Evolutionary conservation across 2,797 vertebrate genomes (phyloP).

Genomic region (Stomatorhinus walkeri): DNA sequence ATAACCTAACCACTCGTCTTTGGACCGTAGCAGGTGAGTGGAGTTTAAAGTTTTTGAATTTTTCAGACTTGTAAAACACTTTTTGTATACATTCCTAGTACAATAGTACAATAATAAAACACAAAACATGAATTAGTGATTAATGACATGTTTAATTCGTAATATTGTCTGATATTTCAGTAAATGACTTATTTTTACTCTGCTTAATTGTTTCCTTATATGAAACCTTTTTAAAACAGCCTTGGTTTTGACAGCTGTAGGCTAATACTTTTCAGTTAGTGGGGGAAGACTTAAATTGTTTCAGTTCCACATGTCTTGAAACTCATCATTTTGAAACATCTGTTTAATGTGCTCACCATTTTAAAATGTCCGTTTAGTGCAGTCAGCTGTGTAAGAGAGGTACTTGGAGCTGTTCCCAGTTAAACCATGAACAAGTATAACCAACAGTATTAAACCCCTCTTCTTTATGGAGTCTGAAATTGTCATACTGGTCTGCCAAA

Average conservation of each 20-base stretch:
- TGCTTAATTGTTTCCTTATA: not conserved
- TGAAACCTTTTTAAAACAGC: not conserved
- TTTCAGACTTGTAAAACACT: not conserved
- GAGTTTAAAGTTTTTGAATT: not conserved
- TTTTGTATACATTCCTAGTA: not conserved
- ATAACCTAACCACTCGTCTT: not conserved
- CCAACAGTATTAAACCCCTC: not conserved
- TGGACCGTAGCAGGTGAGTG: not conserved
- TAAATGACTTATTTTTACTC: not conserved
- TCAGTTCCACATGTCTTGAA: not conserved
- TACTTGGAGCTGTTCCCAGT: not conserved
- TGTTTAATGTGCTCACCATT: not conserved
- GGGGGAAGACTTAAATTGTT: not conserved
- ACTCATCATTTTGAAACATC: not conserved
- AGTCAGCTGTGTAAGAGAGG: not conserved
- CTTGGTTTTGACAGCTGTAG: slow-evolving; percentile 4
- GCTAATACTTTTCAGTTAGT: not conserved
- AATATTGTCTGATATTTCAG: not conserved
- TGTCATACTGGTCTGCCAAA: not conserved
- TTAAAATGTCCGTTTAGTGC: not conserved
- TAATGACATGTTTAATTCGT: not conserved
- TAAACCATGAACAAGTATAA: not conserved
- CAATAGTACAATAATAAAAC: not conserved
- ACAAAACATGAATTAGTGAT: not conserved
- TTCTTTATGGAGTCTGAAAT: not conserved